Percentiles rank a stretch among this genome's conserved stretches.
Conservation (phyloP, 2,113 vertebrate species). For the Smithornis capensis region DNA sequence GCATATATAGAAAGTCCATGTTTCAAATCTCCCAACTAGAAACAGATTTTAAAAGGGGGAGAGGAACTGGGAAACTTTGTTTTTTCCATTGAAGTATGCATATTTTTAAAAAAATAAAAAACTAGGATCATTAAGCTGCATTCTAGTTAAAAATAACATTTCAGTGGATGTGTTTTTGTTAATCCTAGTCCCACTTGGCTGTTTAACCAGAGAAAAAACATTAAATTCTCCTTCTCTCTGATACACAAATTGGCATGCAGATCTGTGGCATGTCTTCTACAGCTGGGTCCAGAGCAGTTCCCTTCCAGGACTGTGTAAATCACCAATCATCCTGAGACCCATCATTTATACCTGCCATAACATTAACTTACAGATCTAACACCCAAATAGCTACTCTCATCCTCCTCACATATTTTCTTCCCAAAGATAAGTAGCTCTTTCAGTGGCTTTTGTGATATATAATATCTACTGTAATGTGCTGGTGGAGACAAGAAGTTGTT, state of each 20-base stretch:
- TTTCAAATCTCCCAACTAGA: not conserved
- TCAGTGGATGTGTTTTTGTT: not conserved
- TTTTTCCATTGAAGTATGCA: not conserved
- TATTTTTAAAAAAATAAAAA: not conserved
- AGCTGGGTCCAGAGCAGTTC: not conserved
- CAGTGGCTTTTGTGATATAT: not conserved
- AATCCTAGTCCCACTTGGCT: not conserved
- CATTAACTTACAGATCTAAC: not conserved
- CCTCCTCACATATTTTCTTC: not conserved
- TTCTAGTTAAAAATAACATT: not conserved
- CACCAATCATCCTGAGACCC: not conserved
- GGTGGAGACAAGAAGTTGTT: not conserved
- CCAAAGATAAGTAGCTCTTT: not conserved
- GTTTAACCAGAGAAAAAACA: not conserved
- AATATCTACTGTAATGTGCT: not conserved
- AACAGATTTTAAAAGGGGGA: not conserved
- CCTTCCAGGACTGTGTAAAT: not conserved
- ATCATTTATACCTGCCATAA: not conserved
- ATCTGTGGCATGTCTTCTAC: not conserved
- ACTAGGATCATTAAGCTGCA: not conserved
- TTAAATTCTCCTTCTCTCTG: not conserved
- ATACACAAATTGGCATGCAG: not conserved
- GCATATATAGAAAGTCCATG: not conserved
- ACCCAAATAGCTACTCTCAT: not conserved
- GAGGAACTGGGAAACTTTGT: rapidly evolving